Percentiles rank a stretch among this genome's conserved stretches.
These are phyloP conservation scores for Sericinus montela DNA, from an alignment of 2,888 invertebrate genomes.

Conservation along the genomic window DNA sequence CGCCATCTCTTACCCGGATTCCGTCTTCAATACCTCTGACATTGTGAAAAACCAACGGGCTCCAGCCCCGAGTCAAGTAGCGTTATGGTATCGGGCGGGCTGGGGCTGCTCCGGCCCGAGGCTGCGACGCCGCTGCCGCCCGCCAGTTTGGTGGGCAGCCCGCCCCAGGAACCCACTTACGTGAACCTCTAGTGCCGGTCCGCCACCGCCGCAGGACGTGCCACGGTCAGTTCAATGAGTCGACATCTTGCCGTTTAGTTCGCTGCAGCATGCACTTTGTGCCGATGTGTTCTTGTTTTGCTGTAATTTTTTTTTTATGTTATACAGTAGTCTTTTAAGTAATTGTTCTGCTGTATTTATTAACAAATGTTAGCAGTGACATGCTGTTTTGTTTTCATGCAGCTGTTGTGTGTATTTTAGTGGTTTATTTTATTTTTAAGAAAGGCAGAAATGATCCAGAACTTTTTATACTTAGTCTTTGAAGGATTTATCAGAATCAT, in stretches of 20 bases:
- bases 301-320: constrained; percentile 8
- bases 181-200: constrained; percentile 92
- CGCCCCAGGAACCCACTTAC: constrained; percentile 94
- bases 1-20: neutral
- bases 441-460: too few species aligned
- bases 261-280: constrained; percentile 7
- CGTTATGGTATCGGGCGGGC: constrained; percentile 73
- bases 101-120: constrained; percentile 75
- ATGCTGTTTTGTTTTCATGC: too few species aligned
- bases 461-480: too few species aligned
- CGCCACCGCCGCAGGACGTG: constrained; percentile 56
- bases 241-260: constrained; percentile 5
- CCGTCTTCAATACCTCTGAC: neutral
- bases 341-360: constrained; percentile 2
- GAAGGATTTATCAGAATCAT: too few species aligned
- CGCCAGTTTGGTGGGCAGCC: constrained; percentile 73
- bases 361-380: neutral
- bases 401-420: too few species aligned
- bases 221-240: constrained; percentile 59
- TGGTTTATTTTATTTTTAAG: too few species aligned
- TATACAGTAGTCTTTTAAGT: neutral
- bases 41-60: neutral
- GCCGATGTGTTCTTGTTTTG: constrained; percentile 13
- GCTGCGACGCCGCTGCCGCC: constrained; percentile 71
- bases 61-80: constrained; percentile 77